A percentile compares a stretch with the other conserved stretches of the same genome.
These are phyloP conservation scores for Brachionus calyciflorus DNA, from an alignment of 1,140 invertebrate species.

Conservation along the genomic window DNA sequence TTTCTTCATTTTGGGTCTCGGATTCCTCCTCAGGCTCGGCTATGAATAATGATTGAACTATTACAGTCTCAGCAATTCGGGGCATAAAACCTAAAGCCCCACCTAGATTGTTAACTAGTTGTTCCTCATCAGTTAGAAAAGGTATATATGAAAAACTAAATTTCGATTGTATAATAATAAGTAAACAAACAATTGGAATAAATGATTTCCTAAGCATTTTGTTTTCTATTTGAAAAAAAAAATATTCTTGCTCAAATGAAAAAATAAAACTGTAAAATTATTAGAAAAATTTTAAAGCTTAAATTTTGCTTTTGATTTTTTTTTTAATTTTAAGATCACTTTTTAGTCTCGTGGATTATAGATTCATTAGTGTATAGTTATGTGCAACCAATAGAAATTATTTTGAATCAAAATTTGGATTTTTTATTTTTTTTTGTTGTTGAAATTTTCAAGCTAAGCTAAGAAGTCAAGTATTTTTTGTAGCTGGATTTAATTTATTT, in stretches of 20 bases:
- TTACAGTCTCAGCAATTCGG: neutral
- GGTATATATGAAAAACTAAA: neutral
- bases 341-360: no score
- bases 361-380: no score
- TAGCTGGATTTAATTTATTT: no score
- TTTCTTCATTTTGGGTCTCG: neutral
- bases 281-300: neutral
- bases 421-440: no score
- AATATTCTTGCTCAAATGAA: no score
- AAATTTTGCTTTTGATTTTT: neutral
- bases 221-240: no score
- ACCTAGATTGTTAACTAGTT: neutral
- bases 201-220: conserved; percentile 14
- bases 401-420: no score
- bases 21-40: neutral
- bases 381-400: no score
- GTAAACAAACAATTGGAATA: conserved; percentile 5
- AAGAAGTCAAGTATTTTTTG: no score
- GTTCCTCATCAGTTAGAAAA: neutral
- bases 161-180: conserved; percentile 13
- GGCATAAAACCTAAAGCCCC: neutral
- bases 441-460: no score
- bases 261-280: no score
- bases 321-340: no score
- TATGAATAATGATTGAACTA: neutral